These are phyloP conservation scores for Pocillopora verrucosa DNA, from an alignment of 64 coral and sea anemone species.

Conservation along the genomic window DNA sequence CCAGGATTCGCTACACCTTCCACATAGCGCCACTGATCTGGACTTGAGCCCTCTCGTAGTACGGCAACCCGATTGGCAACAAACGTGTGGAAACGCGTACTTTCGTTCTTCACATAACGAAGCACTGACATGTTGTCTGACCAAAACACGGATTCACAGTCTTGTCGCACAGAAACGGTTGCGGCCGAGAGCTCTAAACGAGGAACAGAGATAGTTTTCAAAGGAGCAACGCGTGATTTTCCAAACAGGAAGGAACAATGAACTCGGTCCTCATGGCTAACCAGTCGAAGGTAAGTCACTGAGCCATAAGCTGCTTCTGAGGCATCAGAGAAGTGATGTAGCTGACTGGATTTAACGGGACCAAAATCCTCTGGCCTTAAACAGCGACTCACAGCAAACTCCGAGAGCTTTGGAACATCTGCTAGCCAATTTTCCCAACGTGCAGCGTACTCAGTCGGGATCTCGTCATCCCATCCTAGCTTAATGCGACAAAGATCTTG, in stretches of 20 bases:
- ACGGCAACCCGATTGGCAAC: slow-evolving; percentile 62
- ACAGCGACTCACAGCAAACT: background rate
- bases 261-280: background rate
- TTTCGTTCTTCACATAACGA: slow-evolving; percentile 59
- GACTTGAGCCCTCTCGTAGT: slow-evolving; percentile 57
- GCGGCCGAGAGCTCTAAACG: slow-evolving; percentile 44
- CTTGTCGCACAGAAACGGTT: slow-evolving; percentile 27
- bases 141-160: slow-evolving; percentile 53
- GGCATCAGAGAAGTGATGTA: slow-evolving; percentile 67
- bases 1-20: slow-evolving; percentile 51
- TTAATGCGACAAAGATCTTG: slow-evolving; percentile 66
- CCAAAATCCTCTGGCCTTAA: slow-evolving; percentile 35
- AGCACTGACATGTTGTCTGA: slow-evolving; percentile 62
- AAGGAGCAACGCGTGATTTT: slow-evolving; percentile 35
- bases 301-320: slow-evolving; percentile 41
- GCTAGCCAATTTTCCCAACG: slow-evolving; percentile 61
- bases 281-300: slow-evolving; percentile 10
- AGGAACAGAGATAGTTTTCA: slow-evolving; percentile 37
- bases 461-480: slow-evolving; percentile 58
- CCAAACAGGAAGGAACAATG: slow-evolving; percentile 28
- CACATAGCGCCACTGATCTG: slow-evolving; percentile 58
- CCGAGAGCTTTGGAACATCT: slow-evolving; percentile 42
- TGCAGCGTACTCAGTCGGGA: slow-evolving; percentile 39
- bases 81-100: slow-evolving; percentile 60
- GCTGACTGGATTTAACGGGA: slow-evolving; percentile 19